A percentile compares a stretch with the other conserved stretches of the same genome.
phyloP scores from a whole-genome alignment of 2,113 vertebrate genomes.

The Perognathus longimembris region DNA sequence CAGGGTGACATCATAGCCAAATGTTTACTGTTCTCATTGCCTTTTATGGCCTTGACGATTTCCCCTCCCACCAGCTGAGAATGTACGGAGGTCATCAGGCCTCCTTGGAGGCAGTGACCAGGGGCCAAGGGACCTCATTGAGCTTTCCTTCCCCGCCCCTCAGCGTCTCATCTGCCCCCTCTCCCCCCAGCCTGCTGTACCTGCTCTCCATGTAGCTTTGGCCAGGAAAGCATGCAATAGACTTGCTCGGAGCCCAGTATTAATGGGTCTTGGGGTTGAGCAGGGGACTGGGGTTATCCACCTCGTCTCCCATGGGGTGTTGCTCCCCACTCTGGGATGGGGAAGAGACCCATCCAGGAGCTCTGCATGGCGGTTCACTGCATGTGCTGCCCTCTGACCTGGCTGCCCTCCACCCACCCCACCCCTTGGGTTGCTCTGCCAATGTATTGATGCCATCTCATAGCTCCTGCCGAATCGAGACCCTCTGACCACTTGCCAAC shows the following conservation, averaged over 20 bases:
- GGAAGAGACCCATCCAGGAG: constrained; percentile 79
- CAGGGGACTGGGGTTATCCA: constrained; percentile 75
- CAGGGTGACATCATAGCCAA: constrained; percentile 73
- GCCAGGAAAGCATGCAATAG: constrained; percentile 74
- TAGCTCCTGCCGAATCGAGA: constrained; percentile 81
- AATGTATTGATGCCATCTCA: constrained; percentile 74
- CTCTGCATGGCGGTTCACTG: constrained; percentile 88
- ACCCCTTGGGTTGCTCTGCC: constrained; percentile 85
- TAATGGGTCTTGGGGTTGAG: constrained; percentile 63
- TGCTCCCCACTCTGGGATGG: constrained; percentile 6
- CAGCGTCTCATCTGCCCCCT: background rate
- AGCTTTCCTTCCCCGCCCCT: constrained; percentile 34
- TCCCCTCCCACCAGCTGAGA: constrained; percentile 76
- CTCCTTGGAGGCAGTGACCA: constrained; percentile 74
- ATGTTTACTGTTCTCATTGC: constrained; percentile 83
- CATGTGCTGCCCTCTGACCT: constrained; percentile 85
- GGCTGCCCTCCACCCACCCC: constrained; percentile 73
- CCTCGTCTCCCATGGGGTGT: constrained; percentile 69
- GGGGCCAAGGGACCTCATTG: constrained; percentile 73
- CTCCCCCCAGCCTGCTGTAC: constrained; percentile 61
- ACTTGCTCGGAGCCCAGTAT: constrained; percentile 80
- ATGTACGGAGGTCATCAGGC: constrained; percentile 71
- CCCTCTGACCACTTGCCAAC: constrained; percentile 84
- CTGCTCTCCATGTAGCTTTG: constrained; percentile 66
- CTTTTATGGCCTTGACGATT: constrained; percentile 76